Evolutionary conservation across 2,888 invertebrate species (phyloP).

Genomic region (Limenitis camilla): DNA sequence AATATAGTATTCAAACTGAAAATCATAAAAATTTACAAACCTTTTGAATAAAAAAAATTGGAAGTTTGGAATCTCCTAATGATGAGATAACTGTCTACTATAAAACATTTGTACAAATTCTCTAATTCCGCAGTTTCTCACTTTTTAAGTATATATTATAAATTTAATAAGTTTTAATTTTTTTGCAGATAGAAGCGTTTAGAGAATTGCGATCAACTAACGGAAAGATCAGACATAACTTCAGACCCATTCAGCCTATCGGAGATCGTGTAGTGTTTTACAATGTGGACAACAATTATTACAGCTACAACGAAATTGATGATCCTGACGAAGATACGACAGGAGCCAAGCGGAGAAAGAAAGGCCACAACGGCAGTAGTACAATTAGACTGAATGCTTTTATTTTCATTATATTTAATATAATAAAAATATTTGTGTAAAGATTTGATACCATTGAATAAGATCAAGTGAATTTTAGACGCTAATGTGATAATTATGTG

Average conservation of each 20-base stretch:
- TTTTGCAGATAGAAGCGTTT: conserved; percentile 81
- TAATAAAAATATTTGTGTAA: not conserved
- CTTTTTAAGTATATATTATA: too few species aligned
- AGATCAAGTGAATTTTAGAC: not conserved
- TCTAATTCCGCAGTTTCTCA: too few species aligned
- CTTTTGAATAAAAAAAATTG: too few species aligned
- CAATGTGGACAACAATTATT: conserved; percentile 68
- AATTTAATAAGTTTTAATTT: not conserved
- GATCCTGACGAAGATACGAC: conserved; percentile 40
- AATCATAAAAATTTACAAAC: too few species aligned
- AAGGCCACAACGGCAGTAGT: conserved; percentile 32
- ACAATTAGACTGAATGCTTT: conserved; percentile 8
- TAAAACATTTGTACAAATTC: too few species aligned
- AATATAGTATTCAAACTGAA: too few species aligned
- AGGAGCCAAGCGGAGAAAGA: conserved; percentile 30
- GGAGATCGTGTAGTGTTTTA: conserved; percentile 80
- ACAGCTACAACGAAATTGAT: conserved; percentile 59
- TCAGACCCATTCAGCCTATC: conserved; percentile 86
- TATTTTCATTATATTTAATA: conserved; percentile 5
- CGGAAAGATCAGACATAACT: conserved; percentile 84
- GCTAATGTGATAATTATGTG: too few species aligned
- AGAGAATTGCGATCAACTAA: conserved; percentile 78
- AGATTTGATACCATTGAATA: not conserved
- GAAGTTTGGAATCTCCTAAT: too few species aligned
- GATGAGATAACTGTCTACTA: too few species aligned